phyloP scores from a whole-genome alignment of 2,888 invertebrate species.

The Oxystoma pomonae region DNA sequence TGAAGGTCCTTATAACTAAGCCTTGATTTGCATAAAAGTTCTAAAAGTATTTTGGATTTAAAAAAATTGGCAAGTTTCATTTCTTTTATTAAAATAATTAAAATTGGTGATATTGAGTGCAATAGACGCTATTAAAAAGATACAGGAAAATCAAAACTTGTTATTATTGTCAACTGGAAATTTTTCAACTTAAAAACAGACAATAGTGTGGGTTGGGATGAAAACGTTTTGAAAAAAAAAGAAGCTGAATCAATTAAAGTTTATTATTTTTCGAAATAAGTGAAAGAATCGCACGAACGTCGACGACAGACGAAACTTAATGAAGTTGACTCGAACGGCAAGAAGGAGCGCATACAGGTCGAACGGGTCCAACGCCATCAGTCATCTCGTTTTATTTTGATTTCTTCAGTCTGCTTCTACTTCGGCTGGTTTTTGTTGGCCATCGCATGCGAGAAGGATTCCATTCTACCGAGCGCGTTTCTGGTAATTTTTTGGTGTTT shows the following conservation, averaged over 20 bases:
- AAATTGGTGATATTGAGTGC: too few relatives aligned
- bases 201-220: too few relatives aligned
- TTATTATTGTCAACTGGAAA: too few relatives aligned
- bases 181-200: too few relatives aligned
- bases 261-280: not conserved
- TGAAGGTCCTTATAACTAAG: too few relatives aligned
- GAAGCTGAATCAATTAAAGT: not conserved
- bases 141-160: too few relatives aligned
- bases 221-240: too few relatives aligned
- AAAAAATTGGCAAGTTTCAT: too few relatives aligned
- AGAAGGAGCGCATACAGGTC: slow-evolving; percentile 42
- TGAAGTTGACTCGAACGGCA: not conserved
- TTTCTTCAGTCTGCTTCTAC: not conserved
- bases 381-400: slow-evolving; percentile 49
- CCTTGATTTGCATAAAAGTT: too few relatives aligned
- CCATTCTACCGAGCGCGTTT: slow-evolving; percentile 45
- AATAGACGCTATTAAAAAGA: too few relatives aligned
- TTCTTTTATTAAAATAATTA: too few relatives aligned
- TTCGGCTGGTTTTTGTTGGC: slow-evolving; percentile 20
- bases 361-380: slow-evolving; percentile 48
- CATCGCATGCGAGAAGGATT: slow-evolving; percentile 46
- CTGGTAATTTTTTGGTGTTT: slow-evolving; percentile 40
- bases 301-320: not conserved
- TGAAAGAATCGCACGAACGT: not conserved
- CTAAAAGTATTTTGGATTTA: too few relatives aligned